These are phyloP conservation scores for Megalurothrips usitatus DNA, from an alignment of 2,888 invertebrate species.

Conservation along the genomic window DNA sequence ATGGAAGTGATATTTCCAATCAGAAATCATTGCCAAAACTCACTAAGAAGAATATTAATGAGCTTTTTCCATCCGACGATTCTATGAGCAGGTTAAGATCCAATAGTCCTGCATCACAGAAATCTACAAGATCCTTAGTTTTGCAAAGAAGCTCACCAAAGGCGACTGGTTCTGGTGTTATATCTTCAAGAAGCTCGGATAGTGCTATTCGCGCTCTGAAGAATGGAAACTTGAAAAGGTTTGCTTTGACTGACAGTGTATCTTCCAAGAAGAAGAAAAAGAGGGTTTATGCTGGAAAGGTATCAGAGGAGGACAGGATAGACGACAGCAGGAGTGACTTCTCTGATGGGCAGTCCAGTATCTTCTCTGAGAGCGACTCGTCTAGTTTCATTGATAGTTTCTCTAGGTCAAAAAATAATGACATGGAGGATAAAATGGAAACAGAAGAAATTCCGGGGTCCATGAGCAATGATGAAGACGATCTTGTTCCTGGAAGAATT, in stretches of 20 bases:
- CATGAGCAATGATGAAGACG: slow-evolving; percentile 10
- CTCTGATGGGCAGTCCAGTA: not conserved
- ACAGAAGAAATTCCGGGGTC: not conserved
- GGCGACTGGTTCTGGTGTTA: not conserved
- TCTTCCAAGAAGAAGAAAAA: not conserved
- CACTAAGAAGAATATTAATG: not conserved
- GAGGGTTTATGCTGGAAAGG: slow-evolving; percentile 2
- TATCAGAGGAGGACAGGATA: not conserved
- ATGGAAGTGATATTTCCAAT: not conserved
- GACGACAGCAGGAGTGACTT: slow-evolving; percentile 2
- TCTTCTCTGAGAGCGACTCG: not conserved
- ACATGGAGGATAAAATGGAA: not conserved
- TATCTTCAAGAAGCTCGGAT: not conserved
- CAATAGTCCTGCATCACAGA: not conserved
- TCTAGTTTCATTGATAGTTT: slow-evolving; percentile 2
- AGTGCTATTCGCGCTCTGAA: not conserved
- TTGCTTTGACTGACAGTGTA: not conserved
- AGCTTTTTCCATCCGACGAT: not conserved
- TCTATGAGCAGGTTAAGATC: not conserved
- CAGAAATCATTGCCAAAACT: not conserved
- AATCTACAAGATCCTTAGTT: not conserved
- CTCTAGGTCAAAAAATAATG: not conserved
- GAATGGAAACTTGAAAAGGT: not conserved
- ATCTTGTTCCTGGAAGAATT: not conserved
- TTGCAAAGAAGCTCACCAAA: not conserved